Percentiles rank a stretch among this genome's conserved stretches.
Evolutionary conservation across 2,888 invertebrate genomes (phyloP).

Genomic region (Tinea semifulvella): DNA sequence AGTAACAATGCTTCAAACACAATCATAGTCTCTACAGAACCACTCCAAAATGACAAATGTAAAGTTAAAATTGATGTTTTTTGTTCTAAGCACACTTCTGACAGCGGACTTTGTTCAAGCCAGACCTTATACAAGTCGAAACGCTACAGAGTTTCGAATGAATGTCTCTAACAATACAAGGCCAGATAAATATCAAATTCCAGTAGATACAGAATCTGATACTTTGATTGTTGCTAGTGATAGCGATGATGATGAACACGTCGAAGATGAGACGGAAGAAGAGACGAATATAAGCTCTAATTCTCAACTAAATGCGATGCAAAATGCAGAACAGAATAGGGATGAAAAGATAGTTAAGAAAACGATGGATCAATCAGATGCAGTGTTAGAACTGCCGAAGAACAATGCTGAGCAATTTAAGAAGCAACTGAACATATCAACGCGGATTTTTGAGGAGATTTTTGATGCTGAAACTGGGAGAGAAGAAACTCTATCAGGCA

Average conservation of each 20-base stretch:
- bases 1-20: background rate
- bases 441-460: constrained; percentile 50
- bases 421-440: constrained; percentile 53
- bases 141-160: constrained; percentile 26
- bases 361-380: constrained; percentile 26
- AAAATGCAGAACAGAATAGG: constrained; percentile 48
- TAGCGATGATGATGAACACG: constrained; percentile 27
- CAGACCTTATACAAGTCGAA: constrained; percentile 44
- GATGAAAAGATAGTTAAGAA: constrained; percentile 44
- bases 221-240: constrained; percentile 52
- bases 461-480: constrained; percentile 57
- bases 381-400: constrained; percentile 21
- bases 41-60: constrained; percentile 49
- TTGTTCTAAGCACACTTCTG: constrained; percentile 43
- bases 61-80: constrained; percentile 58
- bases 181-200: constrained; percentile 41
- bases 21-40: background rate
- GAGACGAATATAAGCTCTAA: constrained; percentile 40
- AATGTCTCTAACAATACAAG: constrained; percentile 27
- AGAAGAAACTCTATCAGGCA: constrained; percentile 54
- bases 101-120: constrained; percentile 48
- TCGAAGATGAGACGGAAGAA: constrained; percentile 31
- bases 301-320: constrained; percentile 43
- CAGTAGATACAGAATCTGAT: constrained; percentile 49
- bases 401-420: constrained; percentile 37